Base-by-base conservation (phyloP, 2,113 vertebrate genomes). In the Anser brachyrhynchus region DNA sequence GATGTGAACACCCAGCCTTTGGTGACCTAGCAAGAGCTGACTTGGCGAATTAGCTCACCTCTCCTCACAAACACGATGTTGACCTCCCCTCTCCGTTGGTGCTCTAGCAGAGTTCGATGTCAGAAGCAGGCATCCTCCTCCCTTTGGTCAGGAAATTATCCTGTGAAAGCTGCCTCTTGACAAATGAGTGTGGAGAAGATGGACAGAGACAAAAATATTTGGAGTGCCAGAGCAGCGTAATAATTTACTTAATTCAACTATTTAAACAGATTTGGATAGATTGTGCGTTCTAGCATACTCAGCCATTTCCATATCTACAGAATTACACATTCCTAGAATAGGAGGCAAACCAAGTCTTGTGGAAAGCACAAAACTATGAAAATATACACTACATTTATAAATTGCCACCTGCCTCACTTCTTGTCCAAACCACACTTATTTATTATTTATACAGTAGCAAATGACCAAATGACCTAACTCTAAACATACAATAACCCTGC, bases 41-140 rank as follows among this genome's bases (percentile, higher is more conserved):
- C 54, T 51, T 20, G 35, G 14, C 17, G 44, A 44, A 72, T n/a
- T 16, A 46, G 29, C 54, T 84, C 33, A 4, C 25, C 22, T 33
- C 64, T 22, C 14, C 35, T 35, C 33, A 13, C 29, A 6, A 23
- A 28, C 46, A 57, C 0, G 0, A 28, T 2, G 8, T 5, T 1
- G 0, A 13, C 4, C 21, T 44, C 2, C 13, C 41, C 22, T 46
- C 19, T 35, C 74, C 37, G 10, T 6, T 46, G 58, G 35, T 58
- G 10, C 23, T 69, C 23, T 6, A 79, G 28, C 6, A 52, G 19
- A 12, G 62, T 21, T 20, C 22, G 51, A 23, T 0, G 15, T 19
- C 70, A 61, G 54, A 62, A 31, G 43, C 6, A 66, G 46, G 28
- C 20, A 82, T 10, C 64, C 51, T 13, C 35, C 13, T 28, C 8